phyloP scores from a whole-genome alignment of 1,140 invertebrate species.

The Drosophila melanica region DNA sequence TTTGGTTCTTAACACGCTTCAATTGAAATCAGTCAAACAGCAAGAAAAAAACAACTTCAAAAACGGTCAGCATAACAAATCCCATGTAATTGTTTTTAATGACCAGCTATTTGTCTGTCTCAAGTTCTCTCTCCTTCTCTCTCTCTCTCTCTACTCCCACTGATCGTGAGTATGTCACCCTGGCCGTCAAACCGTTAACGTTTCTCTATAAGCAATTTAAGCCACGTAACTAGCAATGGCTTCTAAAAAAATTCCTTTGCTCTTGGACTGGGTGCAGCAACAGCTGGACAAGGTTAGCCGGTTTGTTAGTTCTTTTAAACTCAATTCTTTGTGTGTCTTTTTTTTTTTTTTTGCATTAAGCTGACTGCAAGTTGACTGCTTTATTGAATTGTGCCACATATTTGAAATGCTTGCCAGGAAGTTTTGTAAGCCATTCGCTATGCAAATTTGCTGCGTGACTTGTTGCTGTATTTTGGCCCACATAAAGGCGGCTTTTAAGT shows the following conservation, averaged over 20 bases:
- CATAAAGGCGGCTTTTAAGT: slow-evolving; percentile 28
- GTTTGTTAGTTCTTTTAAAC: slow-evolving; percentile 52
- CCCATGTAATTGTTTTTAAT: slow-evolving; percentile 74
- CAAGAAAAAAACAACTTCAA: slow-evolving; percentile 27
- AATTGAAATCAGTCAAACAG: slow-evolving; percentile 58
- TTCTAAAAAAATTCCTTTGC: slow-evolving; percentile 70
- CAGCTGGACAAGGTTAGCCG: slow-evolving; percentile 75
- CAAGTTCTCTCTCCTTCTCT: slow-evolving; percentile 2
- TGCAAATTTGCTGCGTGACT: slow-evolving; percentile 75
- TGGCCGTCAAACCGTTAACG: slow-evolving; percentile 47
- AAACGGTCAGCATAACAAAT: slow-evolving; percentile 38
- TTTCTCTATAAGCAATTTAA: slow-evolving; percentile 56
- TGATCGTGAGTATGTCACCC: slow-evolving; percentile 49
- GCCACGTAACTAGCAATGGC: slow-evolving; percentile 73
- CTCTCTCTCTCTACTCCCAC: slow-evolving; percentile 40
- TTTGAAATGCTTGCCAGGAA: slow-evolving; percentile 76
- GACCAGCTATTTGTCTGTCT: slow-evolving; percentile 41
- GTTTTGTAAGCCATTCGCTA: slow-evolving; percentile 59
- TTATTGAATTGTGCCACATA: slow-evolving; percentile 79
- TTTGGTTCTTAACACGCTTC: slow-evolving; percentile 46
- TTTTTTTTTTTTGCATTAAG: slow-evolving; percentile 17
- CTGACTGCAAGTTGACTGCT: slow-evolving; percentile 48
- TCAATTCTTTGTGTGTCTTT: slow-evolving; percentile 17
- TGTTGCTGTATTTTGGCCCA: slow-evolving; percentile 38
- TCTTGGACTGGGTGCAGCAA: slow-evolving; percentile 69